Evolutionary conservation across 2,888 invertebrate genomes (phyloP), one percentile per base, ranked within the genome.

Genomic region (Lycia hirtaria): DNA sequence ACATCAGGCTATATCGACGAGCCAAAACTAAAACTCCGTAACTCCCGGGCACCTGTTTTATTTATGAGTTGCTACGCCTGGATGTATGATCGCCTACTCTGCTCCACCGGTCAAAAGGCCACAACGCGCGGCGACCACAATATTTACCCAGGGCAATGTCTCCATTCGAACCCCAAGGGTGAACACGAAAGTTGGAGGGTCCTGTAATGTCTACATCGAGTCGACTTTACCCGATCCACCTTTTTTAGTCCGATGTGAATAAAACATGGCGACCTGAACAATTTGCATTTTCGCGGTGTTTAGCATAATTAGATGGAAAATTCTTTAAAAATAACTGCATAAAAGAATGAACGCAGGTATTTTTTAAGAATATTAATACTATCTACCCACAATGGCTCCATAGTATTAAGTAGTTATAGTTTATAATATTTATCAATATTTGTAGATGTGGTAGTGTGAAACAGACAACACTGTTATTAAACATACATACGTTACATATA

Each of bases 281-380:
- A 50, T 50, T 50, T 56, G 40, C 50, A 50, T 56, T 50, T 41
- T 50, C 15, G 24, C 15, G 17, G 9, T 17, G 5, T 50, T 56
- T 32, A 45, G 26, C 44, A 50, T 55, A 55, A 48, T 55, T 28
- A 41, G 0, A 32, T 35, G 37, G 15, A 30, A 53, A 45, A 38
- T 41, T 20, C 1, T 44, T 37, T 37, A 14, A 38, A 45, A 53
- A 15, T 14, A 38, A 1, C 14, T 15, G 20, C 26, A 7, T 12
- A 9, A 37, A 43, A 14, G 37, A 40, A 47, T 19, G n/a, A 14
- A 40, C 24, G 12, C 9, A 5, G 14, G 3, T 14, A 22, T 1
- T 4, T 15, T n/a, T n/a, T n/a, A n/a, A n/a, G n/a, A n/a, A n/a
- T n/a, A n/a, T n/a, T n/a, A n/a, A n/a, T n/a, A n/a, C n/a, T n/a